Evolutionary conservation across 2,888 invertebrate genomes (phyloP).

Genomic region (Acanthococcus lagerstroemiae): DNA sequence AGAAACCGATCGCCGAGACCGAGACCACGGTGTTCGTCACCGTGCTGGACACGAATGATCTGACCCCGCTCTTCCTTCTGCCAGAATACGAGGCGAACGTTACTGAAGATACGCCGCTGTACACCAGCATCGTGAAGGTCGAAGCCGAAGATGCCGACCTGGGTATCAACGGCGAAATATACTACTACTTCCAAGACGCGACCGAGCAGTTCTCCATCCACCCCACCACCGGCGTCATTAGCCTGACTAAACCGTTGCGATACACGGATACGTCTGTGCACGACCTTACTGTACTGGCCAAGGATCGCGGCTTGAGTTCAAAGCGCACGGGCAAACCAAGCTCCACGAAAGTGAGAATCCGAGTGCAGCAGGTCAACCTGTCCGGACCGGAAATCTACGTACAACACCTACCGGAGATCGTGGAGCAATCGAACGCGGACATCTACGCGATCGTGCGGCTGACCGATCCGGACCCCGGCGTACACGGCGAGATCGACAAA

Average conservation of each 20-base stretch:
- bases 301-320: slow-evolving; percentile 66
- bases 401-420: slow-evolving; percentile 65
- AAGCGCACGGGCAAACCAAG: slow-evolving; percentile 52
- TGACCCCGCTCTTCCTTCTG: slow-evolving; percentile 86
- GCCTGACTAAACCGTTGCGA: slow-evolving; percentile 65
- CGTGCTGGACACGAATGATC: slow-evolving; percentile 77
- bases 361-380: slow-evolving; percentile 71
- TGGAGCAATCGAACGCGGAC: slow-evolving; percentile 69
- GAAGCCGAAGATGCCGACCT: slow-evolving; percentile 91
- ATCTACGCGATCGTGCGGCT: slow-evolving; percentile 84
- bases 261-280: slow-evolving; percentile 60
- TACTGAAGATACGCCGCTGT: slow-evolving; percentile 76
- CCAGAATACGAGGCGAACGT: slow-evolving; percentile 78
- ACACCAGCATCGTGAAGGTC: slow-evolving; percentile 67
- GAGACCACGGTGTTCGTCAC: slow-evolving; percentile 60
- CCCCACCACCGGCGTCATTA: slow-evolving; percentile 80
- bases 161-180: slow-evolving; percentile 92
- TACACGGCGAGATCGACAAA: slow-evolving; percentile 70
- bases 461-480: slow-evolving; percentile 69
- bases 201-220: slow-evolving; percentile 85
- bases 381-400: slow-evolving; percentile 75
- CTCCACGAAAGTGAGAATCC: slow-evolving; percentile 63
- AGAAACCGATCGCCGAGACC: slow-evolving; percentile 49
- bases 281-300: slow-evolving; percentile 68
- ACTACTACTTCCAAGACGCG: slow-evolving; percentile 77